Evolutionary conservation across 2,113 vertebrate genomes (phyloP), one percentile per base, ranked within the genome.

Genomic region (Rhinichthys klamathensis): DNA sequence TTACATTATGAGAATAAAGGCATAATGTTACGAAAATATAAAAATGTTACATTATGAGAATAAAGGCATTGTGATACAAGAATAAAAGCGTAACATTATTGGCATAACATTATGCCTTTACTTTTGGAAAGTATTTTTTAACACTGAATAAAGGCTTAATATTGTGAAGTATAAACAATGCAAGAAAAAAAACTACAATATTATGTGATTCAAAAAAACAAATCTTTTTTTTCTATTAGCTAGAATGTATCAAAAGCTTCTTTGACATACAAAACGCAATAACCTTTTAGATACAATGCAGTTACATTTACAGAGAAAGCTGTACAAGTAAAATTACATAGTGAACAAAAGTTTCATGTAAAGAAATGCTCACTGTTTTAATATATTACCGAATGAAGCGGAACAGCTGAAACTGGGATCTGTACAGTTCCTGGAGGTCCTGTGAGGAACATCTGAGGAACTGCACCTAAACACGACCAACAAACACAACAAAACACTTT

Each of bases 341-440:
- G 30, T 16, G 1, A 16, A 5, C 13, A 51, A 15, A 51, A 16
- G 13, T 51, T 51, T 56, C 6, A 56, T 56, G 54, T 56, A 56
- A 56, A 56, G 54, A 56, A 54, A 21, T 56, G 51, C 51, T 56
- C 51, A 7, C 12, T 1, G 18, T 21, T 56, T 56, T 56, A 21
- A 21, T 56, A 18, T 9, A 27, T 84, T 94, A 97, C 97, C 95
- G 97, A 96, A 89, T 99, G 97, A 82, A 98, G 96, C 85, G 98
- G 97, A 69, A 99, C 97, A 21, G 97, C 96, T 44, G 97, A 98
- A 58, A 98, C 95, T 0, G 97, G 97, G 86, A 99, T 98, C 92
- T 99, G 97, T 88, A 97, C 94, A 0, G 96, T 96, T 84, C 96
- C 97, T 6, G 96, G 96, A 12, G 96, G 96, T 2, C 96, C 96